A percentile compares a stretch with the other conserved stretches of the same genome.
Evolutionary conservation across 1,140 invertebrate genomes (phyloP).

Genomic region (Neotoxoptera formosana): DNA sequence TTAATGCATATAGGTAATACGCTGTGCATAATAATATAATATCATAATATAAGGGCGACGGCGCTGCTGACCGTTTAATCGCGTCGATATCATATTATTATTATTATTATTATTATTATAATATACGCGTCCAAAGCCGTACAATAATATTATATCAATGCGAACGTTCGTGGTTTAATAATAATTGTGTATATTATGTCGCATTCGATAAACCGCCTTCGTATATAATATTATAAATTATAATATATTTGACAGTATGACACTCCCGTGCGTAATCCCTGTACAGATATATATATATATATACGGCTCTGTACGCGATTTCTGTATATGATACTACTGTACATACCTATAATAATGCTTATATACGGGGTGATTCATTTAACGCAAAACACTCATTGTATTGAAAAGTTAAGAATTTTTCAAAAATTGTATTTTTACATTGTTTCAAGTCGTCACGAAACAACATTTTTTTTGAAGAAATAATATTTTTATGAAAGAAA

Average conservation of each 20-base stretch:
- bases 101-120: neutral
- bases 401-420: too few species aligned
- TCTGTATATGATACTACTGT: neutral
- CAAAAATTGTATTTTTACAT: too few species aligned
- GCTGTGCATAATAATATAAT: too few species aligned
- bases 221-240: conserved; percentile 7
- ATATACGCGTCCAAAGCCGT: neutral
- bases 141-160: neutral
- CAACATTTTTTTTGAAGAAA: too few species aligned
- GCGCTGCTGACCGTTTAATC: neutral
- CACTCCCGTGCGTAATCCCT: neutral
- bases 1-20: too few species aligned
- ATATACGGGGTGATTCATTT: too few species aligned
- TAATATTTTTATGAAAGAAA: too few species aligned
- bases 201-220: neutral
- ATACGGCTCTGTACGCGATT: neutral
- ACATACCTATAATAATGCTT: neutral
- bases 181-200: neutral
- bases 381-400: too few species aligned
- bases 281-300: neutral
- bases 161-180: neutral
- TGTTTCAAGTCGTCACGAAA: too few species aligned
- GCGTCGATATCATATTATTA: neutral
- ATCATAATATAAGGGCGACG: neutral
- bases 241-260: conserved; percentile 13